Percentiles rank a stretch among this genome's conserved stretches.
These are phyloP conservation scores for Armadillidium nasatum DNA, from an alignment of 1,140 invertebrate species.

Conservation along the genomic window DNA sequence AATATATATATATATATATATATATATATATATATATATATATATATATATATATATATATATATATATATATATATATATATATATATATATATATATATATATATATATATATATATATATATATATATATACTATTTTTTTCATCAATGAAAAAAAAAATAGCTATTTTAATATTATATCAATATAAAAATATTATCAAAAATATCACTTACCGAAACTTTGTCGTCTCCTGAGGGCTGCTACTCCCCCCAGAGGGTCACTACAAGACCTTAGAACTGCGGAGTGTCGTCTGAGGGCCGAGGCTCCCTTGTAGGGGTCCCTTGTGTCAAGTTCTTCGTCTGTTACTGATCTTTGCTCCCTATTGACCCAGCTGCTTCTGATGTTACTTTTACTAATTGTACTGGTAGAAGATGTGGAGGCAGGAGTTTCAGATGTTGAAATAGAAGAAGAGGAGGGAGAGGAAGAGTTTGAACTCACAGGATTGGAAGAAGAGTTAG, in stretches of 20 bases:
- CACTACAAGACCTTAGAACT: not conserved
- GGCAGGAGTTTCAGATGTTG: not conserved
- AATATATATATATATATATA: too few relatives aligned
- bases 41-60: too few relatives aligned
- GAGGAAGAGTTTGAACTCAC: not conserved
- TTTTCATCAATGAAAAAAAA: too few relatives aligned
- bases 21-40: too few relatives aligned
- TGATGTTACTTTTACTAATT: not conserved
- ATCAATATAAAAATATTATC: too few relatives aligned
- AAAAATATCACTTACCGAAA: constrained; percentile 1
- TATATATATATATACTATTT: too few relatives aligned
- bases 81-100: too few relatives aligned
- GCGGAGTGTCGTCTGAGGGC: not conserved
- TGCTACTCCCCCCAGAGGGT: not conserved
- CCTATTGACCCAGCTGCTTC: not conserved
- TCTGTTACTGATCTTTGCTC: not conserved
- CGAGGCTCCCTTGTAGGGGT: not conserved
- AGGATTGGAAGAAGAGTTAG: not conserved
- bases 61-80: too few relatives aligned
- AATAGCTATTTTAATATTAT: too few relatives aligned
- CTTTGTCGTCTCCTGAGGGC: not conserved
- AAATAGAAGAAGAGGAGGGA: not conserved
- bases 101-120: too few relatives aligned
- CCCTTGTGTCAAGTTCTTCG: not conserved
- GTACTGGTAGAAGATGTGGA: not conserved